These are phyloP conservation scores for Athalia rosae DNA, from an alignment of 2,888 invertebrate species.

Conservation along the genomic window DNA sequence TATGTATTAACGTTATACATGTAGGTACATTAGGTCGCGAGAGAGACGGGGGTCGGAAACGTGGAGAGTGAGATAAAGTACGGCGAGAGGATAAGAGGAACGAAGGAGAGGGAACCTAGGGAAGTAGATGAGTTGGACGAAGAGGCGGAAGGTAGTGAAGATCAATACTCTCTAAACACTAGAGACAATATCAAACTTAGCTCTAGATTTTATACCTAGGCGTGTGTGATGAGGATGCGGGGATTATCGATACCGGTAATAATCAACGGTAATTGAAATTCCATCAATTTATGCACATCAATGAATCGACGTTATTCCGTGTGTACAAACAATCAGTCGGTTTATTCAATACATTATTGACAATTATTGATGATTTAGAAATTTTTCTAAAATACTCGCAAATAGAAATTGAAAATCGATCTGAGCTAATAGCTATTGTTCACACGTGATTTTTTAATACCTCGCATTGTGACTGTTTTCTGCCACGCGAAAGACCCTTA, in stretches of 20 bases:
- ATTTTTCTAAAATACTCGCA: no score
- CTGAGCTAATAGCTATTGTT: no score
- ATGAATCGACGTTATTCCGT: not conserved
- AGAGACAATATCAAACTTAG: constrained; percentile 9
- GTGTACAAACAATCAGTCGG: constrained; percentile 7
- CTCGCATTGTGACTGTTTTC: no score
- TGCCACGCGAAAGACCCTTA: no score
- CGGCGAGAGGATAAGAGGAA: no score
- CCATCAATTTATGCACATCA: no score
- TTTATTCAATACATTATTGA: constrained; percentile 16
- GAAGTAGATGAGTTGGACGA: constrained; percentile 37
- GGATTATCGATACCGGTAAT: not conserved
- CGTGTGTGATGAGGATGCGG: no score
- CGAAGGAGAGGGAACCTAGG: constrained; percentile 3
- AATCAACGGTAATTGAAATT: not conserved
- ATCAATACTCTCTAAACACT: constrained; percentile 42
- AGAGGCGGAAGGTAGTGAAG: constrained; percentile 28
- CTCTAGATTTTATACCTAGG: not conserved
- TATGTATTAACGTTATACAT: not conserved
- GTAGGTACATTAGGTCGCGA: not conserved
- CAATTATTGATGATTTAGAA: no score
- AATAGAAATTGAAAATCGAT: no score
- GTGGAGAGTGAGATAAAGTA: no score
- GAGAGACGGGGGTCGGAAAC: no score
- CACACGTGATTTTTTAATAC: no score